phyloP scores from a whole-genome alignment of 2,797 vertebrate genomes.

The Molossus molossus region DNA sequence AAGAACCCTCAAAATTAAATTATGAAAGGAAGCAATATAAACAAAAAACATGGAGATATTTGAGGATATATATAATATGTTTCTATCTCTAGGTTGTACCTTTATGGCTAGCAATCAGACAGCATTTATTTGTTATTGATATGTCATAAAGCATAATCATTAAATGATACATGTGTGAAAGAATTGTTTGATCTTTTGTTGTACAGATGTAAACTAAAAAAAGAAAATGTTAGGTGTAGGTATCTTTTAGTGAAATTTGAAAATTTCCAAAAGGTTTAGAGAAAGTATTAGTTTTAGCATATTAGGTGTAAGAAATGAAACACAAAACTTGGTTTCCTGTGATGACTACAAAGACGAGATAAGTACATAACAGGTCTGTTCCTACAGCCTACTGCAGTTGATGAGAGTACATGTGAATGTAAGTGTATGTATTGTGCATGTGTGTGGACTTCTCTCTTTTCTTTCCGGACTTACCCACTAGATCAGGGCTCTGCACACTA shows the following conservation, averaged over 20 bases:
- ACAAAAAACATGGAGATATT: slow-evolving; percentile 2
- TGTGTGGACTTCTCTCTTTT: neutral
- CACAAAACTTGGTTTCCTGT: neutral
- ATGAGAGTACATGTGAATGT: neutral
- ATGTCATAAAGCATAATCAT: slow-evolving; percentile 5
- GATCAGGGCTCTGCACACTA: neutral
- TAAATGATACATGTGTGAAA: neutral
- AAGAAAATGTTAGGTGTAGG: neutral
- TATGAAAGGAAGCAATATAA: neutral
- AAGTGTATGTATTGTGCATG: neutral
- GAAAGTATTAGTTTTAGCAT: slow-evolving; percentile 34
- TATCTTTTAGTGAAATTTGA: slow-evolving; percentile 44
- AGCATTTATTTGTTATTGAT: neutral
- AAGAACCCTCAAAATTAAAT: neutral
- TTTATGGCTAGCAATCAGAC: neutral
- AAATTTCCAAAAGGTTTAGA: neutral
- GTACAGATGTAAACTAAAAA: slow-evolving; percentile 39
- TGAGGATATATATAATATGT: slow-evolving; percentile 10
- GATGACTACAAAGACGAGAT: neutral
- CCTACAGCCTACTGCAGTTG: neutral
- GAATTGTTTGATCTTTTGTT: slow-evolving; percentile 52
- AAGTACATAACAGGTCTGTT: neutral
- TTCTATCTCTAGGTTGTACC: neutral
- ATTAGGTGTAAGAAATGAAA: slow-evolving; percentile 22
- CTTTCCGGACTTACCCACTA: neutral